Evolutionary conservation across 2,113 vertebrate species (phyloP), one percentile per base, ranked within the genome.

Genomic region (Smithornis capensis): DNA sequence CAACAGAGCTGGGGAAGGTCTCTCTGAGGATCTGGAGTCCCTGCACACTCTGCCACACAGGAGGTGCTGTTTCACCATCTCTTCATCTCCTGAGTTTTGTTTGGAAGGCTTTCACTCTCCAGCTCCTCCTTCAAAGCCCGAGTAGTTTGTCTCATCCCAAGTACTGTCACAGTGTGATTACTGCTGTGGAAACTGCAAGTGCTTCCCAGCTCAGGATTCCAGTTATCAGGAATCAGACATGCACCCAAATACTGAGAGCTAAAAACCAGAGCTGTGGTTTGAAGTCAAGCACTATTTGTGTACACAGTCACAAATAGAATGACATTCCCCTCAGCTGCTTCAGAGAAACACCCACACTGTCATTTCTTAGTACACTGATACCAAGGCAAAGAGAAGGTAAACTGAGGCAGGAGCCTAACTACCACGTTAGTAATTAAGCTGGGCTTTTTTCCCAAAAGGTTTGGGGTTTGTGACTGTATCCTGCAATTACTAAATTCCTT

Each of bases 361-460:
- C 24, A 6, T 22, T 38, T 33, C 69, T 38, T 33, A 38, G 16
- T 49, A 24, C 10, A 60, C 16, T 16, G 31, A 50, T 37, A 49
- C 6, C 49, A 44, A 74, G 57, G 74, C 33, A 78, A 93, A 87
- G 22, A 65, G 37, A 47, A 69, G 29, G 15, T 4, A 89, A 84
- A 44, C 31, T 6, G 5, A 60, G 40, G n/a, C n/a, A 87, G 15
- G 7, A 5, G n/a, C 5, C 33, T 49, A 17, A 74, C 2, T 8
- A 57, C 14, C 24, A 49, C 35, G 69, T 29, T 5, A 90, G 47
- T 40, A 85, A 50, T 16, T 22, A 19, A 19, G 10, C 4, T 42
- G 37, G 13, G 0, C 0, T 71, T 70, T 80, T 50, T 28, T 6
- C 9, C 42, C 33, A 35, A 3, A 1, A 63, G 17, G 10, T 70